Evolutionary conservation across 1,140 invertebrate genomes (phyloP).

Genomic region (Papilio dardanus): DNA sequence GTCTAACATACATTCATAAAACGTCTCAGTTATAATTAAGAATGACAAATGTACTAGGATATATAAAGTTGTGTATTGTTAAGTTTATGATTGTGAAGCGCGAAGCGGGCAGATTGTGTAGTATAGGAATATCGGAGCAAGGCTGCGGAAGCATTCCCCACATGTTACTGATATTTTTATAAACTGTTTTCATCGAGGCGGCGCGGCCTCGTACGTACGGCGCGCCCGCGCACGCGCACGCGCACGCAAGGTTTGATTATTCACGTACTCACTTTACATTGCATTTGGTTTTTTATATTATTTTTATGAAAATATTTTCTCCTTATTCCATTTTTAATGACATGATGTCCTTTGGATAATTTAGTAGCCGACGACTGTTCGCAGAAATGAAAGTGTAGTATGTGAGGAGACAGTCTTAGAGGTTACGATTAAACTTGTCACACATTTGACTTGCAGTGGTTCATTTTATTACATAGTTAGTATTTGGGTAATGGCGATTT

Average conservation of each 20-base stretch:
- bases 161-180: not conserved
- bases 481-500: constrained; percentile 30
- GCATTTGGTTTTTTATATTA: constrained; percentile 4
- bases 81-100: not conserved
- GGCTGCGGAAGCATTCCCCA: constrained; percentile 2
- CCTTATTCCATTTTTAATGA: not conserved
- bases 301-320: constrained; percentile 7
- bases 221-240: no score
- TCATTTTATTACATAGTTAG: constrained; percentile 31
- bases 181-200: no score
- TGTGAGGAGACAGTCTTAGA: not conserved
- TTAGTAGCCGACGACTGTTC: not conserved
- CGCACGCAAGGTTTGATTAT: constrained; percentile 39
- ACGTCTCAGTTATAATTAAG: not conserved
- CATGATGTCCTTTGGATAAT: constrained; percentile 8
- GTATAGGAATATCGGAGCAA: not conserved
- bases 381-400: not conserved
- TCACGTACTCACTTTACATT: constrained; percentile 4
- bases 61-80: not conserved
- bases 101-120: not conserved
- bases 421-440: constrained; percentile 25
- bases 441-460: constrained; percentile 6
- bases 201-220: no score
- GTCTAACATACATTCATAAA: no score
- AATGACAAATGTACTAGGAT: not conserved